These are phyloP conservation scores for Gambelia wislizenii DNA, from an alignment of 2,797 vertebrate species.

Conservation along the genomic window DNA sequence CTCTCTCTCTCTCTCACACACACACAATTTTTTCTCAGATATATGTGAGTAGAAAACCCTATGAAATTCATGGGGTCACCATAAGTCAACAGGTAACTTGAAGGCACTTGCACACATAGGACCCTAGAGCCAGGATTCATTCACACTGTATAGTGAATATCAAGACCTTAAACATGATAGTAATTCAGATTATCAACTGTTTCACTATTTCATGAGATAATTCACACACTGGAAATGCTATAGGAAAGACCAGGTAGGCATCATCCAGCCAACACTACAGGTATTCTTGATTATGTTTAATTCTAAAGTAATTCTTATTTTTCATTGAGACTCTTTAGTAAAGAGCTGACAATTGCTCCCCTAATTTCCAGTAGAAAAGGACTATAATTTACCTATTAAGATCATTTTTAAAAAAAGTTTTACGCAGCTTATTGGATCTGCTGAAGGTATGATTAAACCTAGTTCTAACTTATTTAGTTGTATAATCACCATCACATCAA, in stretches of 20 bases:
- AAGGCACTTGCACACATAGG: not conserved
- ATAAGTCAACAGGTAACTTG: too few species aligned
- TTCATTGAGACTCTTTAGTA: not conserved
- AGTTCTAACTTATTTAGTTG: not conserved
- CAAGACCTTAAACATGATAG: not conserved
- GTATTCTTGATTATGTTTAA: not conserved
- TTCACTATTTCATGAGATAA: not conserved
- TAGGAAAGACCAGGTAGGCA: not conserved
- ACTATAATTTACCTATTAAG: not conserved
- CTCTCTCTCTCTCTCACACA: too few species aligned
- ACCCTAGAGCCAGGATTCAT: conserved; percentile 7
- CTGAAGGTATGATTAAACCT: not conserved
- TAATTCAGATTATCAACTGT: not conserved
- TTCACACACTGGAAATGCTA: not conserved
- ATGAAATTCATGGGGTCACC: too few species aligned
- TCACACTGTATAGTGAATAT: not conserved
- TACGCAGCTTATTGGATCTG: too few species aligned
- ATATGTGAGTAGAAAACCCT: too few species aligned
- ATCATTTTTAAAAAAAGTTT: not conserved
- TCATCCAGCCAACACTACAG: not conserved
- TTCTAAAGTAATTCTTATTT: not conserved
- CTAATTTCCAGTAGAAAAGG: not conserved
- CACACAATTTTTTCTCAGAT: not conserved
- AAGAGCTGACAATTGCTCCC: not conserved
- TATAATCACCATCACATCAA: not conserved